Evolutionary conservation across 2,888 invertebrate species (phyloP).

Genomic region (Alitta virens): DNA sequence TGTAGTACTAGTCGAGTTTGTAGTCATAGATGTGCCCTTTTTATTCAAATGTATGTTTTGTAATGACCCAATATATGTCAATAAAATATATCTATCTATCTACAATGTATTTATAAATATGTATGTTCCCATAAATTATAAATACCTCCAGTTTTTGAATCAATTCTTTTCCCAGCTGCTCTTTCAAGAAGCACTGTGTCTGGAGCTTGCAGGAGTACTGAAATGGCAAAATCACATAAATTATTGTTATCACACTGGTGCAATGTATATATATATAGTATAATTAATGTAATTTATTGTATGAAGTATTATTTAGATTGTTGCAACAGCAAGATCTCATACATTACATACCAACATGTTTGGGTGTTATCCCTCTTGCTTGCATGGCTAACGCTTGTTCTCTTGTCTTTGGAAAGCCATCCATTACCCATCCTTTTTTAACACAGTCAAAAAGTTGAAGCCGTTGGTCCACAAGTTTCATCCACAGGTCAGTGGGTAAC

Average conservation of each 20-base stretch:
- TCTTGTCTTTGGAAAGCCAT: conserved; percentile 52
- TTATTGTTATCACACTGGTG: too few species aligned
- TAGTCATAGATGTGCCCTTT: too few species aligned
- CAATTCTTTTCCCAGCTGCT: conserved; percentile 53
- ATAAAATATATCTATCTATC: too few species aligned
- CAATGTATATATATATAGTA: too few species aligned
- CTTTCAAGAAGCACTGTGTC: conserved; percentile 56
- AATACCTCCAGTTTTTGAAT: conserved; percentile 53
- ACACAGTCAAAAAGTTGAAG: conserved; percentile 51
- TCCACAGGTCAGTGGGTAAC: conserved; percentile 50
- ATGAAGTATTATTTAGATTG: too few species aligned
- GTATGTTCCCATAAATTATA: too few species aligned
- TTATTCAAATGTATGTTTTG: too few species aligned
- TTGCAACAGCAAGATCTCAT: too few species aligned
- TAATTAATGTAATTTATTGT: too few species aligned
- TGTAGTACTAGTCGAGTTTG: too few species aligned
- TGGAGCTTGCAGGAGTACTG: conserved; percentile 53
- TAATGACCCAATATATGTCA: too few species aligned
- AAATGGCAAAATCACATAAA: conserved; percentile 14
- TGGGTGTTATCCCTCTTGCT: conserved; percentile 51
- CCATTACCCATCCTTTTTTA: conserved; percentile 56
- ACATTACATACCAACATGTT: conserved; percentile 54
- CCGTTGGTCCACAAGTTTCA: conserved; percentile 45
- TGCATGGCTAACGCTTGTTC: conserved; percentile 54
- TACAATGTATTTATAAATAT: too few species aligned